Evolutionary conservation across 2,888 invertebrate genomes (phyloP), one percentile per base, ranked within the genome.

Genomic region (Lasius fuliginosus): DNA sequence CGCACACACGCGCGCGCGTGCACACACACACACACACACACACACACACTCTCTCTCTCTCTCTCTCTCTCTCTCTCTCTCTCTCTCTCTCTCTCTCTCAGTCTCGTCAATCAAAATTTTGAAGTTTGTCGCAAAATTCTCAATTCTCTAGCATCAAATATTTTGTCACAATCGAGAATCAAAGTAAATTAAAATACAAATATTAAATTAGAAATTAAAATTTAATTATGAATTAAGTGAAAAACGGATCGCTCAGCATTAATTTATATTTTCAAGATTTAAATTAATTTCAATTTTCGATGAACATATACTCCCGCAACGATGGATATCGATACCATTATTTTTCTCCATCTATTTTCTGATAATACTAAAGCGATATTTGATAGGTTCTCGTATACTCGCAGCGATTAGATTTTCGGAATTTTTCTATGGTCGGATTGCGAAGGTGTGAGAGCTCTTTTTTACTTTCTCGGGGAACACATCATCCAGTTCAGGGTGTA

Each of bases 401-500:
- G 27, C 8, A 18, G 9, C 18, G 23, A 30, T 33, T 6, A 12
- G 33, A 8, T 58, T 23, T 23, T 23, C 6, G 71, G 76, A 73
- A 86, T 83, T 74, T 68, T 82, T 73, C 49, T 62, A 64, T 8
- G 60, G 18, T 42, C 36, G 40, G n/a, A 42, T 12, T n/a, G n/a
- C 33, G 56, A 74, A 71, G 71, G 46, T 23, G 53, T 23, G 73
- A 71, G 60, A 71, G 18, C n/a, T 62, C 53, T 62, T 68, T 81
- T 69, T 82, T 69, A 42, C n/a, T 40, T 60, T 58, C 8, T 8
- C 49, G 1, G 49, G 56, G 42, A 74, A 65, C 46, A 71, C 33
- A 30, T 58, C 67, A 53, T 56, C 56, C 58, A 5, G 33, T 82
- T 86, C 82, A 81, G 75, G 73, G 74, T 75, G 68, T 77, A 85